These are phyloP conservation scores for Heliconius himera DNA, from an alignment of 1,140 invertebrate genomes.

Conservation along the genomic window DNA sequence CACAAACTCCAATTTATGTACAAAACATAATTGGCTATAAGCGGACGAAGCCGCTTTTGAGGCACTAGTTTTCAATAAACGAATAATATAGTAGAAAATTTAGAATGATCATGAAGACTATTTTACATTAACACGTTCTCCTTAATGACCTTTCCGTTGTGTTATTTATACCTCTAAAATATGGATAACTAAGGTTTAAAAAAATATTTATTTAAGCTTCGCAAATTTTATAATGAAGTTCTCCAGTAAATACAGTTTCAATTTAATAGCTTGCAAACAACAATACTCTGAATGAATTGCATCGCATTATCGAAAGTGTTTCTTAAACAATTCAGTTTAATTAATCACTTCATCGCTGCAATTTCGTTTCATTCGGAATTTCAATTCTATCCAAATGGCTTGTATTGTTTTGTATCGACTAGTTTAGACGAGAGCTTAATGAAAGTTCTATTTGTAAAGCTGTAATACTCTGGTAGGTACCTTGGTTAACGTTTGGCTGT, in stretches of 20 bases:
- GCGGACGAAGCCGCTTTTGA: too few relatives aligned
- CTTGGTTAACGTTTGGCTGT: background rate
- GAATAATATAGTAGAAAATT: too few relatives aligned
- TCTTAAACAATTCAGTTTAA: conserved; percentile 29
- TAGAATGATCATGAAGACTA: too few relatives aligned
- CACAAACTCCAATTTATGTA: too few relatives aligned
- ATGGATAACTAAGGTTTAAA: too few relatives aligned
- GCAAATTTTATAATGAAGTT: background rate
- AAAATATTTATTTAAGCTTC: background rate
- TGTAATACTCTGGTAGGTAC: background rate
- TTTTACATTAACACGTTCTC: too few relatives aligned
- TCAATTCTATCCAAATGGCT: conserved; percentile 21
- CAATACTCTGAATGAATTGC: conserved; percentile 13
- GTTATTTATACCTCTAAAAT: too few relatives aligned
- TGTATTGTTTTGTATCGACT: conserved; percentile 19
- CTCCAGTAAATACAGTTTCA: background rate
- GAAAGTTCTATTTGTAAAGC: background rate
- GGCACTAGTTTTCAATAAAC: too few relatives aligned
- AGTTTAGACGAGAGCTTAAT: conserved; percentile 6
- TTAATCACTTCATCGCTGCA: conserved; percentile 23
- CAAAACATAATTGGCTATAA: too few relatives aligned
- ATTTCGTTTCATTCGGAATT: conserved; percentile 27
- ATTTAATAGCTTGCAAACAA: conserved; percentile 22
- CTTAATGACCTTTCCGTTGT: too few relatives aligned
- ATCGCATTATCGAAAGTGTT: conserved; percentile 27